Evolutionary conservation across 1,140 invertebrate species (phyloP).

Genomic region (Himalopsyche phryganea): DNA sequence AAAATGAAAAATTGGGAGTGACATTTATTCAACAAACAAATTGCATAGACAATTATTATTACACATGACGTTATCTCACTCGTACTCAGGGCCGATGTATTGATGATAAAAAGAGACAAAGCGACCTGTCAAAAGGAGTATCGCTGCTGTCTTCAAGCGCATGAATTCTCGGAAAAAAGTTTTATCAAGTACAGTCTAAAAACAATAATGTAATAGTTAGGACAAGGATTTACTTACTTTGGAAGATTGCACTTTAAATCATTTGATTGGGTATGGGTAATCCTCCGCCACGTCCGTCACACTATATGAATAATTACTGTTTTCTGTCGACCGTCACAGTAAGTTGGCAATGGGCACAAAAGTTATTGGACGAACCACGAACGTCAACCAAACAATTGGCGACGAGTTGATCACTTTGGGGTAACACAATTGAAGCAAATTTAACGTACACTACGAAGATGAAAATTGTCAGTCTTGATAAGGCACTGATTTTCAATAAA

Average conservation of each 20-base stretch:
- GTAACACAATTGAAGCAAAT: background rate
- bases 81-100: background rate
- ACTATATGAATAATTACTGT: background rate
- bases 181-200: slow-evolving; percentile 6
- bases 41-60: slow-evolving; percentile 1
- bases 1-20: slow-evolving; percentile 15
- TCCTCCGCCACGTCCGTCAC: background rate
- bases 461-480: slow-evolving; percentile 15
- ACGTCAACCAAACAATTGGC: background rate
- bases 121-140: background rate
- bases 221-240: background rate
- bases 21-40: slow-evolving; percentile 20
- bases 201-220: slow-evolving; percentile 1
- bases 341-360: slow-evolving; percentile 10
- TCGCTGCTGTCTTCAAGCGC: background rate
- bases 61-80: background rate
- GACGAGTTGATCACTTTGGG: background rate
- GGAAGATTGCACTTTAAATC: slow-evolving; percentile 1
- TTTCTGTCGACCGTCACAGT: slow-evolving; percentile 3
- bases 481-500: slow-evolving; percentile 16
- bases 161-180: slow-evolving; percentile 17
- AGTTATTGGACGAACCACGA: slow-evolving; percentile 6
- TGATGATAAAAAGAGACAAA: background rate
- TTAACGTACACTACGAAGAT: background rate
- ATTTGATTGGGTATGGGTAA: slow-evolving; percentile 2